phyloP scores from a whole-genome alignment of 2,888 invertebrate genomes.

The Apotomis betuletana region DNA sequence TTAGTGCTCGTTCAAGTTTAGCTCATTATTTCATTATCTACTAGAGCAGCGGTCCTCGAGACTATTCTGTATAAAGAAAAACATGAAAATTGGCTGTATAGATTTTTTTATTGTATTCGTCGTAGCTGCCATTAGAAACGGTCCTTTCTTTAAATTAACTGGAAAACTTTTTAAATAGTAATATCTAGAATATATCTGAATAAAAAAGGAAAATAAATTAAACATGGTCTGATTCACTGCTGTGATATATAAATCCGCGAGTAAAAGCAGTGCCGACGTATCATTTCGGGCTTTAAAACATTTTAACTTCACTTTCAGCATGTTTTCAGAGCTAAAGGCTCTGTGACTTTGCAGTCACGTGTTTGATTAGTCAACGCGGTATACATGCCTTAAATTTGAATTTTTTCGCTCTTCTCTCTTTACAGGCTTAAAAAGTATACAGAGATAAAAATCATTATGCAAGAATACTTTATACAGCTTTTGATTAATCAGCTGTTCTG shows the following conservation, averaged over 20 bases:
- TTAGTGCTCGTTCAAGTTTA: conserved; percentile 79
- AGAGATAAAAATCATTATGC: neutral
- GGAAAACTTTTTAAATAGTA: no score
- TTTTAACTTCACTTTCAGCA: conserved; percentile 19
- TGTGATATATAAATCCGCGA: neutral
- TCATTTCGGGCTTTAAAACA: neutral
- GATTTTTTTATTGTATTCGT: neutral
- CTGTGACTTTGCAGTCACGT: conserved; percentile 20
- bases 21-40: conserved; percentile 79
- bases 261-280: neutral
- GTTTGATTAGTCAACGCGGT: conserved; percentile 16
- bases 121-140: no score
- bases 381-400: conserved; percentile 13
- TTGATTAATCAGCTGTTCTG: neutral
- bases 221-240: neutral
- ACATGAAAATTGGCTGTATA: neutral
- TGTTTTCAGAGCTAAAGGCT: conserved; percentile 17
- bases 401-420: conserved; percentile 7
- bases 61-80: conserved; percentile 37
- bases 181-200: neutral
- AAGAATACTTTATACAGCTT: neutral
- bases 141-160: no score
- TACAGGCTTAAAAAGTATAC: neutral
- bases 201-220: neutral
- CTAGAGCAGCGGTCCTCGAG: conserved; percentile 51